These are phyloP conservation scores for Xestoiulus laeticollis DNA, from an alignment of 2,888 invertebrate genomes.

Conservation along the genomic window DNA sequence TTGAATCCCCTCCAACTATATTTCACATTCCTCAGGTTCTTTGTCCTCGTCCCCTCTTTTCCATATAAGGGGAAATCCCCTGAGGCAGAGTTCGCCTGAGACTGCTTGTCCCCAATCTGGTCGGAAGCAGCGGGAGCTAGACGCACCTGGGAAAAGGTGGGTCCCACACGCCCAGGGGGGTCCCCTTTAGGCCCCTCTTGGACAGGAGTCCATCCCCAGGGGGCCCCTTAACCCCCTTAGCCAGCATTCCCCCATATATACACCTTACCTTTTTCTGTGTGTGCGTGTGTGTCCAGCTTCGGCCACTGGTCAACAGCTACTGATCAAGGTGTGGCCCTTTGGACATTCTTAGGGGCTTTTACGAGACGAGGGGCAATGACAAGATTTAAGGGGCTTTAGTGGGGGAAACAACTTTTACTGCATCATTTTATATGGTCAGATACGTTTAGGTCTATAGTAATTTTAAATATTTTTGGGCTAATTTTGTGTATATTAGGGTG, in stretches of 20 bases:
- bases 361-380: neutral
- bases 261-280: no score
- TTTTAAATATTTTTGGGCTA: no score
- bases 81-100: neutral
- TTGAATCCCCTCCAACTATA: no score
- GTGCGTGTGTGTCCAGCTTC: no score
- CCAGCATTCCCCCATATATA: neutral
- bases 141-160: conserved; percentile 20
- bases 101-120: conserved; percentile 26
- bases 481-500: no score
- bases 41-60: neutral
- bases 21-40: neutral
- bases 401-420: no score
- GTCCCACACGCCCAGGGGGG: neutral
- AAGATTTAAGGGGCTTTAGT: neutral
- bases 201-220: neutral
- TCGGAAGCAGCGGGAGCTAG: neutral
- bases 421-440: no score
- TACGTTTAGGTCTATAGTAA: no score
- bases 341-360: neutral
- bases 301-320: neutral
- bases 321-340: neutral
- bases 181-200: conserved; percentile 1
- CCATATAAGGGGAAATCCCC: neutral
- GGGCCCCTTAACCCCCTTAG: conserved; percentile 18